Percentiles rank a stretch among this genome's conserved stretches.
Conservation (phyloP, 2,113 vertebrate species). For the Nothoprocta perdicaria region DNA sequence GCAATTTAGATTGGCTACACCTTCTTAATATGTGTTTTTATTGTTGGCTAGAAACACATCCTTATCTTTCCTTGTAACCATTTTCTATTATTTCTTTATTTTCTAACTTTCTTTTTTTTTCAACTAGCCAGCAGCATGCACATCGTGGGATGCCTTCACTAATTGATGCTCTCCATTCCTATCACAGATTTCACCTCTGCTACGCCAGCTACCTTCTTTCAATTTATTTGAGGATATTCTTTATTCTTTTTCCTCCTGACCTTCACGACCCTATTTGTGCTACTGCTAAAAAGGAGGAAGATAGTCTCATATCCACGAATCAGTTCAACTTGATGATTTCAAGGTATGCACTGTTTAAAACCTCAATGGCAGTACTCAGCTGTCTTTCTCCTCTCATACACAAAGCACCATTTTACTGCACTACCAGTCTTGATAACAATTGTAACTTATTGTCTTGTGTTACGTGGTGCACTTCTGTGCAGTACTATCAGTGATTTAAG, state of each 20-base stretch:
- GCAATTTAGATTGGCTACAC: background rate
- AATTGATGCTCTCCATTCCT: background rate
- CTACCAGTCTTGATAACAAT: background rate
- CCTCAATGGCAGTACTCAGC: background rate
- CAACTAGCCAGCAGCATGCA: background rate
- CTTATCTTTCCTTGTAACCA: background rate
- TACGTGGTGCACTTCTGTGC: background rate
- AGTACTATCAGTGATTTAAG: background rate
- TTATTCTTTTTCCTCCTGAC: constrained; percentile 26
- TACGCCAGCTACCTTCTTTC: background rate
- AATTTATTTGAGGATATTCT: constrained; percentile 41
- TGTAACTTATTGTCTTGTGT: background rate
- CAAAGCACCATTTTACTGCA: background rate
- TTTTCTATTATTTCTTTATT: background rate
- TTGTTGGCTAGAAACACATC: background rate
- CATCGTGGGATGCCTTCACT: background rate
- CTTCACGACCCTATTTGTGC: constrained; percentile 25
- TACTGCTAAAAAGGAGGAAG: constrained; percentile 15
- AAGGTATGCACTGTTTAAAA: background rate
- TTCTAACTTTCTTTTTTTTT: background rate
- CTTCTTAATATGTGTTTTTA: background rate
- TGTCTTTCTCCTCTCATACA: background rate
- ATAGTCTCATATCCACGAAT: constrained; percentile 11
- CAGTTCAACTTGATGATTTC: constrained; percentile 2
- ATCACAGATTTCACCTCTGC: background rate